Conservation (phyloP, 2,113 vertebrate genomes). For the Eolophus roseicapilla region DNA sequence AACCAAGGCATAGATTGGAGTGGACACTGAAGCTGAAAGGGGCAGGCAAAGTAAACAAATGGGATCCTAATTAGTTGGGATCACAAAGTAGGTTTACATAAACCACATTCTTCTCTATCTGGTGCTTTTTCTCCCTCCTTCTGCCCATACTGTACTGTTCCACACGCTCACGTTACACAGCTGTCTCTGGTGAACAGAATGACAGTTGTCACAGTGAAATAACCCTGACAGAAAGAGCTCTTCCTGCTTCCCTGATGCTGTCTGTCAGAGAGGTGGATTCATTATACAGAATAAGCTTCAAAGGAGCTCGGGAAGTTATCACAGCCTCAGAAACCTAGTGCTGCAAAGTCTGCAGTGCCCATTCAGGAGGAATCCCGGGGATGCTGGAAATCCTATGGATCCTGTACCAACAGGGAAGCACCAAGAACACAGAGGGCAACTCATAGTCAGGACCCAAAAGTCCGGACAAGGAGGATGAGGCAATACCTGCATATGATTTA, state of each 20-base stretch:
- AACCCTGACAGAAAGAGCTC: not conserved
- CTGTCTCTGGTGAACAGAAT: not conserved
- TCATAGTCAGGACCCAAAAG: not conserved
- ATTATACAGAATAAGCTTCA: not conserved
- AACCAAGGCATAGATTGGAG: not conserved
- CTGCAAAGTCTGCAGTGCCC: not conserved
- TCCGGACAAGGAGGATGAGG: not conserved
- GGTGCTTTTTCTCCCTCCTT: not conserved
- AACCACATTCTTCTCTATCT: not conserved
- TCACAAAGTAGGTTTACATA: not conserved
- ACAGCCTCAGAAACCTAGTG: not conserved
- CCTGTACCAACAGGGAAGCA: not conserved
- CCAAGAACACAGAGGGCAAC: not conserved
- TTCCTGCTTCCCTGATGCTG: not conserved
- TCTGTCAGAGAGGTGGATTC: not conserved
- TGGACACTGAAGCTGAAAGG: not conserved
- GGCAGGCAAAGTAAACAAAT: not conserved
- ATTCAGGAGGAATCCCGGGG: not conserved
- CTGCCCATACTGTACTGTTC: not conserved
- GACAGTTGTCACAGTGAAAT: not conserved
- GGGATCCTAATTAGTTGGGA: not conserved
- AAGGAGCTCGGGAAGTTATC: not conserved
- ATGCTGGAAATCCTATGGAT: not conserved
- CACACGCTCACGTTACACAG: rapidly evolving
- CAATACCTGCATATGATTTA: not conserved